Conservation (phyloP, 2,888 invertebrate genomes). For the Melanophora roralis region DNA sequence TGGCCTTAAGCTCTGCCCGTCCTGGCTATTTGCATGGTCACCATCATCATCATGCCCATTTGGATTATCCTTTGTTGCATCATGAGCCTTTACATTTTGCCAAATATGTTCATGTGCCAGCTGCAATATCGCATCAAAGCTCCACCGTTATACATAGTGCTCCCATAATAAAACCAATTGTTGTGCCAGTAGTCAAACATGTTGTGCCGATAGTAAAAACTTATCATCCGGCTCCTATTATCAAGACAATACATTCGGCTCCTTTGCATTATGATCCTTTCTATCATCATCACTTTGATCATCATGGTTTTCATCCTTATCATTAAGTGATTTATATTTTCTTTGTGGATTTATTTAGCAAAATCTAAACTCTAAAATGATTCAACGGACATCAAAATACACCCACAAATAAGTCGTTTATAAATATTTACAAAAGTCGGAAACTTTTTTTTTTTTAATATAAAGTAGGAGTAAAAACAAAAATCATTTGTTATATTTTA, state of each 20-base stretch:
- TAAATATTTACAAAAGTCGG: not conserved
- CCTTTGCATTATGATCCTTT: constrained; percentile 68
- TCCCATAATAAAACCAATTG: constrained; percentile 72
- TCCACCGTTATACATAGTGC: constrained; percentile 74
- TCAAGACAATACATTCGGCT: constrained; percentile 72
- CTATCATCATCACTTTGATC: constrained; percentile 69
- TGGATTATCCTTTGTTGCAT: constrained; percentile 65
- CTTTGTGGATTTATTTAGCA: not conserved
- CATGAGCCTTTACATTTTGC: constrained; percentile 71
- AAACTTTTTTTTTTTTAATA: not conserved
- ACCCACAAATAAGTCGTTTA: not conserved
- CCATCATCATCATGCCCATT: constrained; percentile 69
- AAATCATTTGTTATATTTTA: not conserved
- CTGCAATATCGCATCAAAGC: constrained; percentile 75
- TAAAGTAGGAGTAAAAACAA: constrained; percentile 39
- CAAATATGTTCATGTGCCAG: constrained; percentile 72
- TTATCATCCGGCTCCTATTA: constrained; percentile 73
- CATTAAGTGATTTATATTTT: not conserved
- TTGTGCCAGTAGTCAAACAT: constrained; percentile 74
- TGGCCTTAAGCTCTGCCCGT: constrained; percentile 69
- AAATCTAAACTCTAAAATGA: constrained; percentile 21
- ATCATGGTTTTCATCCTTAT: constrained; percentile 67
- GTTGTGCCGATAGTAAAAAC: constrained; percentile 72
- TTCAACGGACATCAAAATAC: not conserved
- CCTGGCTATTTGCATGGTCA: constrained; percentile 74